Percentiles rank a stretch among this genome's conserved stretches.
Conservation (phyloP, 2,888 invertebrate species). For the Campopleginae sp. region DNA sequence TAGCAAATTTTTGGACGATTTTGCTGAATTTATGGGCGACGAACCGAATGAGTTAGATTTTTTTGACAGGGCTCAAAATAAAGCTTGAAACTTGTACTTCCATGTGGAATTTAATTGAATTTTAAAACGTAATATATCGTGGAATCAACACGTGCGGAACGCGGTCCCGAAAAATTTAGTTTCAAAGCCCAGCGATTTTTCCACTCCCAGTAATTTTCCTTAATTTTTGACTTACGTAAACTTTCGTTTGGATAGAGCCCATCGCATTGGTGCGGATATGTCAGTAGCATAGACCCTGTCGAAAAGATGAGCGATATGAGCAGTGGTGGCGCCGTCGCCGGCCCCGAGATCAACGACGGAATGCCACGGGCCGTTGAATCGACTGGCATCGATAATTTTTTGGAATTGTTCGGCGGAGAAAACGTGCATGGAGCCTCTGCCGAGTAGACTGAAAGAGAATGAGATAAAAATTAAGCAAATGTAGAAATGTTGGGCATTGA, state of each 20-base stretch:
- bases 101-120: no score
- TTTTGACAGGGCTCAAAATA: no score
- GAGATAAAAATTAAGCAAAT: conserved; percentile 35
- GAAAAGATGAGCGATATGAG: conserved; percentile 91
- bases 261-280: conserved; percentile 95
- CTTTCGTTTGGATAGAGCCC: conserved; percentile 90
- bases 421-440: conserved; percentile 98
- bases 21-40: no score
- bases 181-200: no score
- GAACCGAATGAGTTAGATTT: no score
- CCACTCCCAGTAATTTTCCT: no score
- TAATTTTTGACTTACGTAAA: conserved; percentile 92
- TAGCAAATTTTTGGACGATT: no score
- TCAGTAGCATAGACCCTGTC: conserved; percentile 94
- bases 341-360: conserved; percentile 95
- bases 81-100: no score
- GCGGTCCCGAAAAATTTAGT: no score
- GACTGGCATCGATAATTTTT: conserved; percentile 85
- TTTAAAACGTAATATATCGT: no score
- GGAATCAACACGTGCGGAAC: no score
- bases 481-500: not conserved
- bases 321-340: conserved; percentile 97
- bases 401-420: conserved; percentile 93
- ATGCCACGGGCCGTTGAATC: conserved; percentile 83
- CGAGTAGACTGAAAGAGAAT: conserved; percentile 88